Evolutionary conservation across 2,797 vertebrate genomes (phyloP), one percentile per base, ranked within the genome.

Genomic region (Oreortyx pictus): DNA sequence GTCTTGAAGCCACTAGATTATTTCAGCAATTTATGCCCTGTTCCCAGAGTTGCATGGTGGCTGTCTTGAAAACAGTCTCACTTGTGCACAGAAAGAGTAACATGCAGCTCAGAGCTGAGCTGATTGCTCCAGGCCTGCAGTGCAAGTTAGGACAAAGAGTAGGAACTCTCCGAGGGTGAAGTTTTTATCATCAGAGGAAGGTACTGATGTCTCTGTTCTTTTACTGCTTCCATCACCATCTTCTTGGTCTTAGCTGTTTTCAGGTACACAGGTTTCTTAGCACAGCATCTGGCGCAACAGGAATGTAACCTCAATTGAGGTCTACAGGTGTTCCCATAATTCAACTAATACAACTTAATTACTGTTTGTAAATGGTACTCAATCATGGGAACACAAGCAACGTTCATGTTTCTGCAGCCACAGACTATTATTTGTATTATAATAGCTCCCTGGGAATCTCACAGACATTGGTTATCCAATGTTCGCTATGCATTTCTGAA

Each of bases 1-100:
- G 49, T 72, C 91, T 90, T 93, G 61, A 85, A 89, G 56, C 72
- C 73, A 87, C 59, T 77, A 82, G 35, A 71, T 88, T 85, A 66
- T 77, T 84, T 65, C 79, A 60, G 71, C 43, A 65, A 23, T n/a
- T 62, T 76, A 41, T 62, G 37, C 23, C 14, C 52, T 1, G 0
- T 65, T 90, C 46, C 33, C 47, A 71, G 59, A 33, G 29, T 60
- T 71, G 14, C 35, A 31, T 49, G 61, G n/a, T 73, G 35, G 11
- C 54, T 81, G 1, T 75, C 54, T 70, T 61, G 47, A 49, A 72
- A 80, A 70, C 4, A 13, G 59, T 44, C 23, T 20, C 7, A 22
- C 31, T 52, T 24, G 9, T 57, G 60, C 31, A 49, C 24, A 78
- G 59, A 37, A 75, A 54, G 43, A 66, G 18, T 57, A 49, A 33